A percentile compares a stretch with the other conserved stretches of the same genome.
phyloP scores from a whole-genome alignment of 2,888 invertebrate species.

The Lumbricus terrestris region DNA sequence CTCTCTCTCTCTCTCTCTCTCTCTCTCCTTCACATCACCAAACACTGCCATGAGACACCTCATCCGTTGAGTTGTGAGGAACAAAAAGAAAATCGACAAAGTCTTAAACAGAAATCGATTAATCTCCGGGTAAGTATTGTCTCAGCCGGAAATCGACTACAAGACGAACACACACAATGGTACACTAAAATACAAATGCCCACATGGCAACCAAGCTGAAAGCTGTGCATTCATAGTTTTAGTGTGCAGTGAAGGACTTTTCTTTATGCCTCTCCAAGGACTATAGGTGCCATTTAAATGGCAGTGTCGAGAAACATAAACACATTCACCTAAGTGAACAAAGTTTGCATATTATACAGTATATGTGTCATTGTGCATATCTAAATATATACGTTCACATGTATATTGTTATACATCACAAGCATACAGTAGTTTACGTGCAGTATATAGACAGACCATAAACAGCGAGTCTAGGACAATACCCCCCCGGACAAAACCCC shows the following conservation, averaged over 20 bases:
- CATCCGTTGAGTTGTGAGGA: neutral
- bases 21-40: neutral
- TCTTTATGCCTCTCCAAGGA: neutral
- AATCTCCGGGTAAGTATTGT: neutral
- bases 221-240: neutral
- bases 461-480: too few species aligned
- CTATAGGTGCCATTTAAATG: neutral
- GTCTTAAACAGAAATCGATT: neutral
- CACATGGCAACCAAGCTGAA: neutral
- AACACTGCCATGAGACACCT: neutral
- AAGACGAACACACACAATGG: neutral
- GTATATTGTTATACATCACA: neutral
- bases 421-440: neutral
- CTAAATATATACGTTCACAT: neutral
- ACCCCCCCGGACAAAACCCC: too few species aligned
- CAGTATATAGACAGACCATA: neutral
- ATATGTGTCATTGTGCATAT: too few species aligned
- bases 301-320: neutral
- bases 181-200: neutral
- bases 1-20: too few species aligned
- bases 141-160: neutral
- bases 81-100: neutral
- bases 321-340: neutral
- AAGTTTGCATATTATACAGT: too few species aligned
- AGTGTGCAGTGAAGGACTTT: neutral